Evolutionary conservation across 2,888 invertebrate species (phyloP).

Genomic region (Drosophila subquinaria): DNA sequence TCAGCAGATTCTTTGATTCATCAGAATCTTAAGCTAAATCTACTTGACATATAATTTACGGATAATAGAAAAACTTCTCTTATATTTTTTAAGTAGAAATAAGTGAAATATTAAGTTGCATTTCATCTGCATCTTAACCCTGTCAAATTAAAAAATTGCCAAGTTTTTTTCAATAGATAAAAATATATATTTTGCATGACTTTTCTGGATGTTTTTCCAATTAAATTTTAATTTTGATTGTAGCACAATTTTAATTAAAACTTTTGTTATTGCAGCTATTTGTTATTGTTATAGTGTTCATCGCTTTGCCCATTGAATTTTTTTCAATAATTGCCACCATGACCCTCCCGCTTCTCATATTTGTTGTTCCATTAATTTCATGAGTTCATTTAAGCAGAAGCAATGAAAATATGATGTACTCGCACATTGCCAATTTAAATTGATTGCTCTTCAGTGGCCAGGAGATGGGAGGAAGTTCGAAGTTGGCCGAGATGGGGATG

Average conservation of each 20-base stretch:
- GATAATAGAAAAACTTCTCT: no score
- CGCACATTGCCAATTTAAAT: conserved; percentile 61
- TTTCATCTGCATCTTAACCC: not conserved
- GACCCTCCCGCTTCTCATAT: conserved; percentile 11
- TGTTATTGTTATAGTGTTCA: conserved; percentile 31
- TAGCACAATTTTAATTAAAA: conserved; percentile 18
- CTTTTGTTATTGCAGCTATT: conserved; percentile 31
- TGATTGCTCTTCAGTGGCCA: conserved; percentile 55
- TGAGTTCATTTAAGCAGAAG: conserved; percentile 72
- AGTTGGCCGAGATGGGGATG: not conserved
- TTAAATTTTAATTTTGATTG: conserved; percentile 12
- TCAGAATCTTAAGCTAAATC: not conserved
- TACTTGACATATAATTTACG: no score
- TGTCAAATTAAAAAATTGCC: not conserved
- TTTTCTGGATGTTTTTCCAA: not conserved
- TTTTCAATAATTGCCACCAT: conserved; percentile 56
- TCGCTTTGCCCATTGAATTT: conserved; percentile 51
- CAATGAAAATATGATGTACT: conserved; percentile 68
- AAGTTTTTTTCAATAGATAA: not conserved
- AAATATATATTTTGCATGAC: not conserved
- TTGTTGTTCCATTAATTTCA: conserved; percentile 50
- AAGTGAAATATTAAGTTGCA: no score
- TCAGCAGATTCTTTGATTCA: not conserved
- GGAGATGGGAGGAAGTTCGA: not conserved
- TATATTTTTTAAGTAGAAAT: no score